Evolutionary conservation across 2,113 vertebrate species (phyloP).

Genomic region (Crotalus tigris): DNA sequence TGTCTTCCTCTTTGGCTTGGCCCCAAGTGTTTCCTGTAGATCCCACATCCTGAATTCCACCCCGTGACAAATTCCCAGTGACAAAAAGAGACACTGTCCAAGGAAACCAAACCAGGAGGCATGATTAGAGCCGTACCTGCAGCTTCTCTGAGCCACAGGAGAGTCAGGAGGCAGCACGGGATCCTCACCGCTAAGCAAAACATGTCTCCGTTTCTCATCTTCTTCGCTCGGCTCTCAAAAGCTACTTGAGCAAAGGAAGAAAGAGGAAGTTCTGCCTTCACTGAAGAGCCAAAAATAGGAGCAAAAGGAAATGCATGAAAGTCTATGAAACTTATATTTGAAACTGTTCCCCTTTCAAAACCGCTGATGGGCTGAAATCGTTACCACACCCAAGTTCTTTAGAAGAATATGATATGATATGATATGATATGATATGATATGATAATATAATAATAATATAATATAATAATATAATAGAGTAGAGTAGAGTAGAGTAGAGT

Average conservation of each 20-base stretch:
- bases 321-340: neutral
- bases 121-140: neutral
- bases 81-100: neutral
- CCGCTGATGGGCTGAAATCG: rapidly evolving
- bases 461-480: too few relatives aligned
- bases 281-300: neutral
- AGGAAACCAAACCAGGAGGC: neutral
- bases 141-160: neutral
- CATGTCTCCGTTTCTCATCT: too few relatives aligned
- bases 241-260: neutral
- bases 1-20: neutral
- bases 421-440: too few relatives aligned
- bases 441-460: too few relatives aligned
- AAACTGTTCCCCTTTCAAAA: neutral
- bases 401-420: neutral
- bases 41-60: neutral
- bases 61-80: neutral
- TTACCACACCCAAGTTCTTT: too few relatives aligned
- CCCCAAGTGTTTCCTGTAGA: neutral
- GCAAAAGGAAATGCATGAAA: neutral
- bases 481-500: too few relatives aligned
- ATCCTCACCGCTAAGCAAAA: neutral
- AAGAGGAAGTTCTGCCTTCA: neutral
- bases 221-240: rapidly evolving
- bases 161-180: neutral